Percentiles rank a stretch among this genome's conserved stretches.
Evolutionary conservation across 2,113 vertebrate genomes (phyloP).

Genomic region (Myrmecobius fasciatus): DNA sequence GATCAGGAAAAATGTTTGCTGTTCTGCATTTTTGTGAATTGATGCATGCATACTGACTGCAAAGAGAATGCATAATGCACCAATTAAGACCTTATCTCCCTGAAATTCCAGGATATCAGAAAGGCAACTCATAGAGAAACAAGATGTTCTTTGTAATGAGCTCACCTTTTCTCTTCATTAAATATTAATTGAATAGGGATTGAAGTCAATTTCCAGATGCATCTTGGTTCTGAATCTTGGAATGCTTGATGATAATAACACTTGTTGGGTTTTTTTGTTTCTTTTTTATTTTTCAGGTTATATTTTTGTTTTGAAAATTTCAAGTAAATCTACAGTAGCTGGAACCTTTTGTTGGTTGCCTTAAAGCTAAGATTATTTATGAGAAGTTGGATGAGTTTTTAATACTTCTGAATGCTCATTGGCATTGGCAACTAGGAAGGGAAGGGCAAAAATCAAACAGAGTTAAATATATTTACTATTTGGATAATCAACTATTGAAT

Average conservation of each 20-base stretch:
- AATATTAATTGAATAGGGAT: constrained; percentile 50
- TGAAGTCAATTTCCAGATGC: constrained; percentile 36
- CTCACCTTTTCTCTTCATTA: constrained; percentile 47
- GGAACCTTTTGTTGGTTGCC: not conserved
- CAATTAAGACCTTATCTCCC: constrained; percentile 34
- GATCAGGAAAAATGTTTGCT: constrained; percentile 14
- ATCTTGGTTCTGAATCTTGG: not conserved
- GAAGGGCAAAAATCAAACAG: not conserved
- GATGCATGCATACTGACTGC: not conserved
- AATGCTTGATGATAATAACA: not conserved
- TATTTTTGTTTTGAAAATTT: not conserved
- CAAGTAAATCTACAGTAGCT: not conserved
- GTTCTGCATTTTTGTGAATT: constrained; percentile 1
- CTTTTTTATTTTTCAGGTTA: not conserved
- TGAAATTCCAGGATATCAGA: constrained; percentile 43
- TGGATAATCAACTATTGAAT: not conserved
- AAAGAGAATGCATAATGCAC: constrained; percentile 27
- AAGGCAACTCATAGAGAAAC: constrained; percentile 19
- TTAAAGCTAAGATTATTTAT: not conserved
- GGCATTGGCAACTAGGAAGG: not conserved
- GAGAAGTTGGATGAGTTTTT: not conserved
- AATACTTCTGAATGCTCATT: not conserved
- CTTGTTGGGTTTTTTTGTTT: not conserved
- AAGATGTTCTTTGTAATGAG: constrained; percentile 43
- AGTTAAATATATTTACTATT: not conserved